phyloP scores from a whole-genome alignment of 2,888 invertebrate genomes.

The Stenolophus ochropezus region DNA sequence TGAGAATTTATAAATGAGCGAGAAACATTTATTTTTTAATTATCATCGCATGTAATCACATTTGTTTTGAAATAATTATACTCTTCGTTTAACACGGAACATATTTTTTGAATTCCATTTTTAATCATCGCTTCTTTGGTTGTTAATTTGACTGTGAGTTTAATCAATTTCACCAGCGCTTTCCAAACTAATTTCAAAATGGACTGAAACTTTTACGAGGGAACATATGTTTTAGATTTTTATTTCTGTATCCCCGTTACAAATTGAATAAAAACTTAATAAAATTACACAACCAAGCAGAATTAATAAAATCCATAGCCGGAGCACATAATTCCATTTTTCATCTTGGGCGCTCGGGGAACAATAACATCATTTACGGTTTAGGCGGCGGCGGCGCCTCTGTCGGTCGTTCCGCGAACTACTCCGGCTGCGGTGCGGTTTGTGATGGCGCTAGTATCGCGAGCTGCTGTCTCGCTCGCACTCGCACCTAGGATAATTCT shows the following conservation, averaged over 20 bases:
- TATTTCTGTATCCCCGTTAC: constrained; percentile 36
- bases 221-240: constrained; percentile 17
- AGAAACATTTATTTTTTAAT: constrained; percentile 35
- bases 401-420: constrained; percentile 31
- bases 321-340: constrained; percentile 37
- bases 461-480: constrained; percentile 1
- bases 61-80: constrained; percentile 44
- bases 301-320: constrained; percentile 32
- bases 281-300: constrained; percentile 33
- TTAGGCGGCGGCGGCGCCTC: constrained; percentile 26
- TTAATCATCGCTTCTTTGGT: constrained; percentile 25
- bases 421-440: constrained; percentile 30
- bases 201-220: constrained; percentile 17
- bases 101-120: constrained; percentile 21
- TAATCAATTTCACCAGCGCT: constrained; percentile 13
- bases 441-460: constrained; percentile 40
- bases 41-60: constrained; percentile 41
- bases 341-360: constrained; percentile 35
- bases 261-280: constrained; percentile 43
- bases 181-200: constrained; percentile 12
- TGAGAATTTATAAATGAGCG: constrained; percentile 38
- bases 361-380: constrained; percentile 47
- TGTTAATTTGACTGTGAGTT: not conserved
- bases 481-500: constrained; percentile 8
- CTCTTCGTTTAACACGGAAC: constrained; percentile 9